A percentile compares a stretch with the other conserved stretches of the same genome.
Evolutionary conservation across 1,140 invertebrate genomes (phyloP).

Genomic region (Micrasema longulum): DNA sequence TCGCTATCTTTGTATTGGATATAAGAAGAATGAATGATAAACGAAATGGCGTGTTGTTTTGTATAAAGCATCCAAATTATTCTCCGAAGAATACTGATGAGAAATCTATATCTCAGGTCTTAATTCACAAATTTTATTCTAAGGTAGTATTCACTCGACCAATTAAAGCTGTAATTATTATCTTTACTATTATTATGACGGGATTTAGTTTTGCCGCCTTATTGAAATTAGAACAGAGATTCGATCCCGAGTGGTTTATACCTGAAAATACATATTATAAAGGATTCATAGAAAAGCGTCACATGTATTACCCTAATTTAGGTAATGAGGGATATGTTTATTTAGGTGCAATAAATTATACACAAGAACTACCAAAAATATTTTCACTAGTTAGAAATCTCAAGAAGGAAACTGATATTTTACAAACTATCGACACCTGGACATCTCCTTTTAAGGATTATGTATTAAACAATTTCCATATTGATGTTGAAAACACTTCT

Average conservation of each 20-base stretch:
- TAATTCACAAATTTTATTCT: constrained; percentile 71
- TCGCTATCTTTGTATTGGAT: constrained; percentile 80
- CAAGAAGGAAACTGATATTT: constrained; percentile 66
- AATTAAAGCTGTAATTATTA: constrained; percentile 72
- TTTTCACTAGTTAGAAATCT: constrained; percentile 69
- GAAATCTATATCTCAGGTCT: constrained; percentile 65
- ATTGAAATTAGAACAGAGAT: constrained; percentile 77
- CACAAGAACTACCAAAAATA: constrained; percentile 73
- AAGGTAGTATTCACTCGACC: constrained; percentile 71
- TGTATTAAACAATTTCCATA: constrained; percentile 66
- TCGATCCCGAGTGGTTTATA: constrained; percentile 83
- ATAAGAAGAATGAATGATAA: constrained; percentile 72
- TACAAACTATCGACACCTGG: constrained; percentile 74
- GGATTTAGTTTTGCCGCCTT: constrained; percentile 73
- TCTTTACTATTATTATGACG: constrained; percentile 70
- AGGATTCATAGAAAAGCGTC: constrained; percentile 69
- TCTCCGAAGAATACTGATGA: constrained; percentile 60
- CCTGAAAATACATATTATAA: constrained; percentile 77
- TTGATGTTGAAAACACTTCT: constrained; percentile 64
- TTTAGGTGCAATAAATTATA: constrained; percentile 76
- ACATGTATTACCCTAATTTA: constrained; percentile 72
- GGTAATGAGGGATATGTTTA: constrained; percentile 76
- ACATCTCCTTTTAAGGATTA: constrained; percentile 73
- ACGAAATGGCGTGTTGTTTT: constrained; percentile 77
- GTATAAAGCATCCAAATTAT: constrained; percentile 70